Evolutionary conservation across 2,113 vertebrate genomes (phyloP), one percentile per base, ranked within the genome.

Genomic region (Alces alces): DNA sequence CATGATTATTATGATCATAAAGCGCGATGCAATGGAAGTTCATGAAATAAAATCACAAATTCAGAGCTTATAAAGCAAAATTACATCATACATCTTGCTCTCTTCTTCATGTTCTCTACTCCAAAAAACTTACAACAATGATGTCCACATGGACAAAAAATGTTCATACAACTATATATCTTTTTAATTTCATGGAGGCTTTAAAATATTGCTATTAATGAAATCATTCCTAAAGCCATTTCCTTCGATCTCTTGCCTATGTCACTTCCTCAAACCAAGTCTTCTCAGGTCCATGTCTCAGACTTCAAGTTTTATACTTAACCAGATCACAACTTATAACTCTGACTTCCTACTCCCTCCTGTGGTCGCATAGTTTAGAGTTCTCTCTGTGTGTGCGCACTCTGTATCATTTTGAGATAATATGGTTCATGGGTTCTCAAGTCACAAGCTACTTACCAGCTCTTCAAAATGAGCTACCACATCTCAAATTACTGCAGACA

Each of bases 1-100:
- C 95, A 98, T 97, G 96, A 98, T 98, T 98, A 98, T 97, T 95
- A 98, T 96, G 79, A 98, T 97, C 28, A 33, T 97, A 98, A 98
- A 98, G 87, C 95, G 47, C 70, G 96, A 93, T 97, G 96, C 97
- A 96, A 98, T 95, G 50, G 27, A 97, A 98, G 91, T 93, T 60
- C 93, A 33, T 66, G 93, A 98, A 98, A 93, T 96, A 97, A 98
- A 97, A 95, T 58, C 84, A 79, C 17, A 97, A 96, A 98, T 8
- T 95, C 91, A 82, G 43, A 97, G 95, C 97, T 98, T 97, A 58
- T 7, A 91, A 96, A 97, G 39, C 5, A 98, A 96, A 90, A 73
- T 79, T 54, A 92, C 16, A 83, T 5, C 15, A 79, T n/a, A 60
- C 55, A 36, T 64, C 61, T 89, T 88, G 8, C 4, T 88, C 47